Evolutionary conservation across 2,888 invertebrate genomes (phyloP).

Genomic region (Tridacna gigas): DNA sequence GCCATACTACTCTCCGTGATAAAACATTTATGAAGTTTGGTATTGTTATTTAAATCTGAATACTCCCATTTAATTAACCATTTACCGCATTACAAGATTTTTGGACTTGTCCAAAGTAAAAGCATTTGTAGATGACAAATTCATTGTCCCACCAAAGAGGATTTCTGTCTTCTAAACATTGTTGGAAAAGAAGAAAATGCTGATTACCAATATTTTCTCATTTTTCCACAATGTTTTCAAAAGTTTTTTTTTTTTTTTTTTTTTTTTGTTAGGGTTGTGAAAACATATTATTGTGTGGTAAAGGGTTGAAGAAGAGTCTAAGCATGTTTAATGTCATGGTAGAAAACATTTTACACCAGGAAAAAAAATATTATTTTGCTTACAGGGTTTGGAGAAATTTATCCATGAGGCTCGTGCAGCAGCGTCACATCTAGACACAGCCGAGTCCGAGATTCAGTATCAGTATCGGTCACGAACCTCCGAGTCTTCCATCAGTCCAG

Average conservation of each 20-base stretch:
- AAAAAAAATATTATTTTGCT: background rate
- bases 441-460: conserved; percentile 87
- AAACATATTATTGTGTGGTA: background rate
- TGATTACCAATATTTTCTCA: background rate
- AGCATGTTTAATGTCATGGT: background rate
- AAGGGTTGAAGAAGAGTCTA: background rate
- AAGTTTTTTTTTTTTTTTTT: too few species aligned
- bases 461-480: conserved; percentile 86
- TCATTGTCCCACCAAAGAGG: too few species aligned
- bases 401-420: conserved; percentile 88
- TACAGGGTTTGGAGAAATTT: conserved; percentile 90
- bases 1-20: too few species aligned
- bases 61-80: too few species aligned
- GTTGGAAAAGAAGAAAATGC: conserved; percentile 7
- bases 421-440: conserved; percentile 88
- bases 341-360: background rate
- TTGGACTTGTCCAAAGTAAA: too few species aligned
- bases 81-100: too few species aligned
- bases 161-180: too few species aligned
- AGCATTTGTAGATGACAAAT: too few species aligned
- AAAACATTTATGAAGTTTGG: too few species aligned
- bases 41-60: too few species aligned
- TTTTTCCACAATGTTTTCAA: background rate
- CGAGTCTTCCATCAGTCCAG: conserved; percentile 84
- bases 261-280: background rate